phyloP scores from a whole-genome alignment of 2,113 vertebrate genomes.

The Rhizomys pruinosus region DNA sequence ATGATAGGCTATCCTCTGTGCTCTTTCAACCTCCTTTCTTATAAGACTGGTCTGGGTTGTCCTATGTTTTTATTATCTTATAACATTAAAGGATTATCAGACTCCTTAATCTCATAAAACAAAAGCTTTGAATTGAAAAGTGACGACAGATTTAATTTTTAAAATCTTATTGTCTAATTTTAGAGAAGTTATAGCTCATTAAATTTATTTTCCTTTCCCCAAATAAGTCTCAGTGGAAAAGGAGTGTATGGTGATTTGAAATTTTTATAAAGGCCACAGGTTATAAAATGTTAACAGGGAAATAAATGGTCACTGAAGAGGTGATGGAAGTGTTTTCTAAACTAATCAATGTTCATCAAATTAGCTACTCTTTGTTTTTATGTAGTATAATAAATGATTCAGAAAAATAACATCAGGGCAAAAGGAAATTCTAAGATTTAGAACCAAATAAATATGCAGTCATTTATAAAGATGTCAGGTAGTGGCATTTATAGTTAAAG shows the following conservation, averaged over 20 bases:
- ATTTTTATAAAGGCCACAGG: not conserved
- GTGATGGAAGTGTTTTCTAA: not conserved
- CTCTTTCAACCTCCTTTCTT: not conserved
- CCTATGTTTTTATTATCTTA: not conserved
- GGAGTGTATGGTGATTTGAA: not conserved
- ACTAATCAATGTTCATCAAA: not conserved
- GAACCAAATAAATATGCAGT: not conserved
- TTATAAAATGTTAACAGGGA: not conserved
- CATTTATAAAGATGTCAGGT: not conserved
- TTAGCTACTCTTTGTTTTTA: constrained; percentile 10
- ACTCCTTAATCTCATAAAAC: not conserved
- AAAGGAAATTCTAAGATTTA: constrained; percentile 12
- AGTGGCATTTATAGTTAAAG: not conserved
- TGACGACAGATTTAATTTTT: not conserved
- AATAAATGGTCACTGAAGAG: not conserved
- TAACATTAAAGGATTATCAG: not conserved
- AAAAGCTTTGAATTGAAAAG: not conserved
- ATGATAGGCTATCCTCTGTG: not conserved
- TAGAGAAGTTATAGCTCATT: not conserved
- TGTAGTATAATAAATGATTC: not conserved
- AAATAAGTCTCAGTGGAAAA: not conserved
- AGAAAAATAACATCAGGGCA: constrained; percentile 22
- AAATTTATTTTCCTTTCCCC: constrained; percentile 1
- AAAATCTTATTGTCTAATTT: not conserved
- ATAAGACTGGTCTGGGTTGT: not conserved